Conservation (phyloP, 2,797 vertebrate genomes). For the Acanthis flammea region DNA sequence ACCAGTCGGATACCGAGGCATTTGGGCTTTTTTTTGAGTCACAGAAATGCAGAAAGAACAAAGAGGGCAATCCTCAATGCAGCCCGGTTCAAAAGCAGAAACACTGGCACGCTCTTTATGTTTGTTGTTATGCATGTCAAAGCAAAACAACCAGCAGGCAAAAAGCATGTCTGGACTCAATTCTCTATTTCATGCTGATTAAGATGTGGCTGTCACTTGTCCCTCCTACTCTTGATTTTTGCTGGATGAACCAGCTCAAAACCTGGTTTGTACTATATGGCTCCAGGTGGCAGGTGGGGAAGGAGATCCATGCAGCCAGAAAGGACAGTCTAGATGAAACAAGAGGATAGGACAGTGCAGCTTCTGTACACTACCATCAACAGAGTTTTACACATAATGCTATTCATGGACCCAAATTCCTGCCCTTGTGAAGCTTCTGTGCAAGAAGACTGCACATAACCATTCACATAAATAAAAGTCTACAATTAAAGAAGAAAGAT, state of each 20-base stretch:
- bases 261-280: background rate
- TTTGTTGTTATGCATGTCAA: background rate
- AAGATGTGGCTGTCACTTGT: background rate
- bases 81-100: background rate
- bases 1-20: accelerated
- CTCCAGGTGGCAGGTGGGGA: background rate
- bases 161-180: background rate
- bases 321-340: background rate
- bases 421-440: background rate
- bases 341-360: background rate
- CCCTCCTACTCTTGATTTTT: background rate
- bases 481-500: background rate
- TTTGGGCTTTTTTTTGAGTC: background rate
- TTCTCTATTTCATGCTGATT: background rate
- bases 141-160: background rate
- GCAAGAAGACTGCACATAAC: background rate
- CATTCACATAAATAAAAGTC: background rate
- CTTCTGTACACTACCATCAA: background rate
- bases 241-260: background rate
- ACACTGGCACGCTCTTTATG: accelerated
- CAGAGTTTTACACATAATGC: background rate
- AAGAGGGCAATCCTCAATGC: background rate
- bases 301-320: background rate
- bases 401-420: background rate
- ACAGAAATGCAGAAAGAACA: background rate